Evolutionary conservation across 2,888 invertebrate species (phyloP).

Genomic region (Apoda limacodes): DNA sequence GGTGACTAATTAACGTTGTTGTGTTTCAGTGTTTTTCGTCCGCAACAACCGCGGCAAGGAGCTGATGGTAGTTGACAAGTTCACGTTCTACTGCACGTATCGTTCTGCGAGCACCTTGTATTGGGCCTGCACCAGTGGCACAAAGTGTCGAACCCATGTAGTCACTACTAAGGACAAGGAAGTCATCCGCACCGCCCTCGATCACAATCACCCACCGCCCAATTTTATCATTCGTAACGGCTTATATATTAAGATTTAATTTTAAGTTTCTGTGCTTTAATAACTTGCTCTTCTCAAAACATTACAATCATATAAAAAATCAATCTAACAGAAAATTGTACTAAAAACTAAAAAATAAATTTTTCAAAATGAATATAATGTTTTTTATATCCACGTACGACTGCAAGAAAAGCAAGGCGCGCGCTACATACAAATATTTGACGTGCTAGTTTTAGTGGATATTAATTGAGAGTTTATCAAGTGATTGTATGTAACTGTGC

Average conservation of each 20-base stretch:
- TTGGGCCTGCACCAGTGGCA: conserved; percentile 1
- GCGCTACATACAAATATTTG: too few relatives aligned
- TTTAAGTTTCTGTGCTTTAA: too few relatives aligned
- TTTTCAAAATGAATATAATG: too few relatives aligned
- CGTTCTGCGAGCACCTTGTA: conserved; percentile 3
- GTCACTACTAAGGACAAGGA: conserved; percentile 9
- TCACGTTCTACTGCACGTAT: conserved; percentile 24
- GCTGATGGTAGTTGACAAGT: conserved; percentile 22
- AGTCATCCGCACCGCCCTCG: conserved; percentile 14
- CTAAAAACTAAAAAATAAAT: too few relatives aligned
- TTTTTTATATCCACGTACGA: too few relatives aligned
- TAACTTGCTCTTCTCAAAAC: too few relatives aligned
- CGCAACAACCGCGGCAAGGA: conserved; percentile 17
- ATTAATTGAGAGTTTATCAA: too few relatives aligned
- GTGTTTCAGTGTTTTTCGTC: conserved; percentile 10
- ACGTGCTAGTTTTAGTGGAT: too few relatives aligned
- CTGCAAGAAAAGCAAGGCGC: too few relatives aligned
- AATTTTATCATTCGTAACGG: conserved; percentile 21
- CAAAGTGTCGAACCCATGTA: conserved; percentile 3
- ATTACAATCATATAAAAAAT: too few relatives aligned
- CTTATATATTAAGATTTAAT: conserved; percentile 16
- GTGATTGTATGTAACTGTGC: too few relatives aligned
- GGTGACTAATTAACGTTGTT: conserved; percentile 14
- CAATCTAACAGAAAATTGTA: too few relatives aligned
- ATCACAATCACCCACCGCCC: conserved; percentile 23